Evolutionary conservation across 2,113 vertebrate genomes (phyloP).

Genomic region (Psilopogon haemacephalus): DNA sequence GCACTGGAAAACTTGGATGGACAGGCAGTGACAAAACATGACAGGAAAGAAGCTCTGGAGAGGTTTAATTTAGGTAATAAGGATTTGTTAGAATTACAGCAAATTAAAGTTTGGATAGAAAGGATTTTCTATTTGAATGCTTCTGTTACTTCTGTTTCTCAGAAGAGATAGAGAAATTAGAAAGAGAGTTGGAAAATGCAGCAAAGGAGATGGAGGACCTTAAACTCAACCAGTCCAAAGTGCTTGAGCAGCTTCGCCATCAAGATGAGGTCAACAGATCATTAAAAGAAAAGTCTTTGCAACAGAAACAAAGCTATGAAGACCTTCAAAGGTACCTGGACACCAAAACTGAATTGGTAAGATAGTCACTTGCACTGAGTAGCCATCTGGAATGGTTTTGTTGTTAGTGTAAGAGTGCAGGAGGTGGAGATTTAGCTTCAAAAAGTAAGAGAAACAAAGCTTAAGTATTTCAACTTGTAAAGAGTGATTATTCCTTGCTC

Average conservation of each 20-base stretch:
- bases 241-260: conserved; percentile 74
- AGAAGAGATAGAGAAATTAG: conserved; percentile 85
- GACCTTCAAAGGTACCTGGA: conserved; percentile 77
- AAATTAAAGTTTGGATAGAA: background rate
- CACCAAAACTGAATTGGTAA: conserved; percentile 85
- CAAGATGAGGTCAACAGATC: conserved; percentile 77
- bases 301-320: conserved; percentile 73
- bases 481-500: background rate
- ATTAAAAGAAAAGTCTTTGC: conserved; percentile 71
- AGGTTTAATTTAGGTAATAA: conserved; percentile 85
- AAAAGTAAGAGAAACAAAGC: background rate
- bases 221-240: conserved; percentile 68
- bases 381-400: background rate
- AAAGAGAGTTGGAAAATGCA: conserved; percentile 78
- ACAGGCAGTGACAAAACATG: conserved; percentile 75
- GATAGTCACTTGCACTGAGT: background rate
- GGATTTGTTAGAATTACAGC: background rate
- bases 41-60: conserved; percentile 80
- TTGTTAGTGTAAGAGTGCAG: background rate
- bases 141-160: background rate
- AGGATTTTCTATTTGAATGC: background rate
- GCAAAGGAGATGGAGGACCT: conserved; percentile 74
- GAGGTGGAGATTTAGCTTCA: background rate
- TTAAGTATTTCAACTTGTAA: background rate
- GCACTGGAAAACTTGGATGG: conserved; percentile 81